Percentiles rank a stretch among this genome's conserved stretches.
Conservation (phyloP, 2,113 vertebrate species). For the Bothrops jararaca region DNA sequence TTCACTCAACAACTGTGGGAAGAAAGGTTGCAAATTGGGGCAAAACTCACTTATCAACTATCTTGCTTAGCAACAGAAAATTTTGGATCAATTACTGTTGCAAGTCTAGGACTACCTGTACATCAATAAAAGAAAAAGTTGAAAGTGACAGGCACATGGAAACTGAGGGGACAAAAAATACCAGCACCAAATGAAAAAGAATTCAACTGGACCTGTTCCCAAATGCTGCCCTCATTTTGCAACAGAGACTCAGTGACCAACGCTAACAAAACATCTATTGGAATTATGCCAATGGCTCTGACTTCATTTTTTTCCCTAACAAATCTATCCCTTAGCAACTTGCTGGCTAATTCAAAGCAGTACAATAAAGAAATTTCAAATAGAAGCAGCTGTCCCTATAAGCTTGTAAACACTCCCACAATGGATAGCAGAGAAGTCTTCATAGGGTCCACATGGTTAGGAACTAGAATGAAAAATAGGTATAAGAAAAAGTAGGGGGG, state of each 20-base stretch:
- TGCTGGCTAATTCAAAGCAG: constrained; percentile 7
- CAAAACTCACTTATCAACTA: background rate
- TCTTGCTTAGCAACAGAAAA: background rate
- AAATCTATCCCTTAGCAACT: constrained; percentile 18
- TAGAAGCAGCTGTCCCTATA: background rate
- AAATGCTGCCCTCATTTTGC: background rate
- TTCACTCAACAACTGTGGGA: background rate
- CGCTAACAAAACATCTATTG: constrained; percentile 28
- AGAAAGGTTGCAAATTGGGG: background rate
- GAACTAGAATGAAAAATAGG: background rate
- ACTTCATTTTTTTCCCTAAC: constrained; percentile 24
- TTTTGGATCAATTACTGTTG: background rate
- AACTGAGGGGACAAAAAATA: constrained; percentile 7
- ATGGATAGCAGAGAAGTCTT: background rate
- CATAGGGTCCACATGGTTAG: background rate
- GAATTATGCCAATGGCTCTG: background rate
- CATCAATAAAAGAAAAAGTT: background rate
- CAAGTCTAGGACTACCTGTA: background rate
- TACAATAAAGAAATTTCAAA: background rate
- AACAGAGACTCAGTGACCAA: background rate
- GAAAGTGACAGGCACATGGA: constrained; percentile 7
- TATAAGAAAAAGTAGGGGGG: background rate
- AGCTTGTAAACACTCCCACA: constrained; percentile 8
- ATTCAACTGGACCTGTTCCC: background rate
- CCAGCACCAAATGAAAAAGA: constrained; percentile 20